Conservation (phyloP, 1,140 invertebrate species). For the Maconellicoccus hirsutus region DNA sequence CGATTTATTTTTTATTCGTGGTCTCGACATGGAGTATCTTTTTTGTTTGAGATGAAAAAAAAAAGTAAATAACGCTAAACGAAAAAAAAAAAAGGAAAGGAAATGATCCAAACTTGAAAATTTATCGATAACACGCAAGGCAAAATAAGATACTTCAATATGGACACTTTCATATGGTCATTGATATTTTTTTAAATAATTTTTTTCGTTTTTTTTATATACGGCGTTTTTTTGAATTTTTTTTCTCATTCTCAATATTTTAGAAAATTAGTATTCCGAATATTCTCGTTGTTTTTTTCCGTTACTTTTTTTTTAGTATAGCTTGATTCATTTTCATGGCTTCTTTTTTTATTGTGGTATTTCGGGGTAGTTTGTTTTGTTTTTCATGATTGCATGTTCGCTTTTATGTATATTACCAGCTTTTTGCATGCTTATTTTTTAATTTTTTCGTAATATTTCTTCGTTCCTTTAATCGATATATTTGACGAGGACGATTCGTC, state of each 20-base stretch:
- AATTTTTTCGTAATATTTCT: background rate
- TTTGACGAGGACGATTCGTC: no score
- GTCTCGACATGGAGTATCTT: no score
- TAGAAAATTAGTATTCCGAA: background rate
- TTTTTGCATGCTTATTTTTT: conserved; percentile 8
- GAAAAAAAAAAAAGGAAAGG: no score
- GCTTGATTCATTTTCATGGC: conserved; percentile 18
- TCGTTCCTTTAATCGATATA: no score
- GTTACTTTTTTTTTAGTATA: conserved; percentile 16
- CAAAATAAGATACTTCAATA: no score
- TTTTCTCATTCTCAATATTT: background rate
- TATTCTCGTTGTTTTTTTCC: conserved; percentile 2
- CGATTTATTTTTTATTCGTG: no score
- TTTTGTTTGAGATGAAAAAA: no score
- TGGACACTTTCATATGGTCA: no score
- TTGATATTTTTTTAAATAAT: no score
- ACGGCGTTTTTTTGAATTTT: background rate
- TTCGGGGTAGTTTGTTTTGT: conserved; percentile 15
- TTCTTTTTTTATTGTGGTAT: conserved; percentile 9
- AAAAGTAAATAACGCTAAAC: no score
- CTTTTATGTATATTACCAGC: background rate
- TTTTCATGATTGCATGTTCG: background rate
- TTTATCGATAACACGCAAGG: no score
- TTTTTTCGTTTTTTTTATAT: background rate
- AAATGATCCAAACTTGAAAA: no score